Evolutionary conservation across 1,140 invertebrate species (phyloP).

Genomic region (Streblospio benedicti): DNA sequence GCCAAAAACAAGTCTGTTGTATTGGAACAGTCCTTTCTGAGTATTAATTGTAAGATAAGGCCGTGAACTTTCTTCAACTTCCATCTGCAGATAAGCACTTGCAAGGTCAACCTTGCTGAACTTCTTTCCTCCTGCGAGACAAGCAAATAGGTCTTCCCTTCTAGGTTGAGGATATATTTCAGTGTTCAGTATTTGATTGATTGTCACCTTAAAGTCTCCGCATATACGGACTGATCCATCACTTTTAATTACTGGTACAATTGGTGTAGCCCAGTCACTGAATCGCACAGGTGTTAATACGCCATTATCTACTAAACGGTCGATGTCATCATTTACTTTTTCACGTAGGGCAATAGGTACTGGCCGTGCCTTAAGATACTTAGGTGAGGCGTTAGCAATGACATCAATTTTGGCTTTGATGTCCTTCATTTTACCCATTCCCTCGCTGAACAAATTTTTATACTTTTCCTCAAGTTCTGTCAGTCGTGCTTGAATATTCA

Average conservation of each 20-base stretch:
- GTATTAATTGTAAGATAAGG: constrained; percentile 6
- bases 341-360: no score
- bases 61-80: background rate
- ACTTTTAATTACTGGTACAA: no score
- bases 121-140: constrained; percentile 1
- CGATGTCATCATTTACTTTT: no score
- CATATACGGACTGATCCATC: no score
- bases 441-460: no score
- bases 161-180: background rate
- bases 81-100: constrained; percentile 7
- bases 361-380: background rate
- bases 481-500: no score
- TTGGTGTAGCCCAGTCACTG: no score
- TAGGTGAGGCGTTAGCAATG: background rate
- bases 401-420: background rate
- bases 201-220: constrained; percentile 5
- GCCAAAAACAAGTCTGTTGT: constrained; percentile 49
- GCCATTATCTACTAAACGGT: no score
- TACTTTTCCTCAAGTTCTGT: no score
- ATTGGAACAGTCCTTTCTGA: constrained; percentile 45
- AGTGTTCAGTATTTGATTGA: background rate
- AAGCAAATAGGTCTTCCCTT: background rate
- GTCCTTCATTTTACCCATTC: no score
- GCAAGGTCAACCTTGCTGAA: constrained; percentile 8
- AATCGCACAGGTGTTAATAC: no score